Percentiles rank a stretch among this genome's conserved stretches.
Evolutionary conservation across 2,113 vertebrate genomes (phyloP).

Genomic region (Capreolus pygargus): DNA sequence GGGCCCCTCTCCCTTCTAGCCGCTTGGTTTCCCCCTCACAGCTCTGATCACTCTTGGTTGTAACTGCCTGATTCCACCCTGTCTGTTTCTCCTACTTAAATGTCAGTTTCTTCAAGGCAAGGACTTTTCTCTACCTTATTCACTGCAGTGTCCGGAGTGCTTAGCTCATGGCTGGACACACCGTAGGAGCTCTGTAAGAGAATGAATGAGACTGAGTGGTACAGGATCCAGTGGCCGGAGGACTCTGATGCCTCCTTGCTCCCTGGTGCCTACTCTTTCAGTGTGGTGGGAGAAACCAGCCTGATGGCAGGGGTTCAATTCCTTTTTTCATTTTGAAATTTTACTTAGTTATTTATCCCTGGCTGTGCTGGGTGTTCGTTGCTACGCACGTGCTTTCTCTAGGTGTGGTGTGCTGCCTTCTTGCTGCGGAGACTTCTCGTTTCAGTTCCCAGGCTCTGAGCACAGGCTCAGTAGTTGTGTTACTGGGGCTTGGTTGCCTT

Average conservation of each 20-base stretch:
- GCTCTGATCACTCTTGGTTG: background rate
- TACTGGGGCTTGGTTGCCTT: background rate
- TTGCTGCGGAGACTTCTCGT: background rate
- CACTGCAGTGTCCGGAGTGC: background rate
- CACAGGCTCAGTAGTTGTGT: background rate
- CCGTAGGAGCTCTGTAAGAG: background rate
- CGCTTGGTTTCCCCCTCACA: background rate
- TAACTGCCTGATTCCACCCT: background rate
- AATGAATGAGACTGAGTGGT: background rate
- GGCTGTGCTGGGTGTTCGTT: background rate
- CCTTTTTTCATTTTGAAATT: background rate
- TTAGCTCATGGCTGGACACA: background rate
- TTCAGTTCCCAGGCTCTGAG: background rate
- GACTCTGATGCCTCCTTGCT: background rate
- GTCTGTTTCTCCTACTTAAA: background rate
- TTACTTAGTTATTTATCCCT: background rate
- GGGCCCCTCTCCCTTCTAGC: background rate
- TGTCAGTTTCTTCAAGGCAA: background rate
- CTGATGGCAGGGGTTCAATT: background rate
- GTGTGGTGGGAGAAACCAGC: background rate
- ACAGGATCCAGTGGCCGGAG: background rate
- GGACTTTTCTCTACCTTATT: background rate
- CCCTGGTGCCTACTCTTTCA: background rate
- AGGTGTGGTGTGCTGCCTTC: background rate
- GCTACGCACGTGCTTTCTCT: accelerated